Evolutionary conservation across 2,888 invertebrate genomes (phyloP), one percentile per base, ranked within the genome.

Genomic region (Cryptosula pallasiana): DNA sequence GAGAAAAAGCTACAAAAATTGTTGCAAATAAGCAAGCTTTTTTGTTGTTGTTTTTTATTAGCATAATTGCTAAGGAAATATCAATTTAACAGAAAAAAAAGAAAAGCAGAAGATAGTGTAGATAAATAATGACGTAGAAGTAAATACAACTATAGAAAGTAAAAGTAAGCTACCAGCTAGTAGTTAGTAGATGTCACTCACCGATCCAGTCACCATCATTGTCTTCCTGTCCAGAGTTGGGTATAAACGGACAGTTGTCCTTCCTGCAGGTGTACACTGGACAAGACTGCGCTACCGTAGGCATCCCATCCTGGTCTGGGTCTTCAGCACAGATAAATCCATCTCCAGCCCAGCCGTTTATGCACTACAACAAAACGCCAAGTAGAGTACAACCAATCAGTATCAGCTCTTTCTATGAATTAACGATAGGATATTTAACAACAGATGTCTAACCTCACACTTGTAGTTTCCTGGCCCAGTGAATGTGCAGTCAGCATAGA

Each of bases 161-260:
- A n/a, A n/a, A n/a, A n/a, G n/a, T n/a, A n/a, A n/a, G n/a, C n/a
- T n/a, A n/a, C n/a, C n/a, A n/a, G n/a, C n/a, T n/a, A n/a, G n/a
- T n/a, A n/a, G n/a, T n/a, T n/a, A n/a, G n/a, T n/a, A n/a, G n/a
- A n/a, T n/a, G n/a, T n/a, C n/a, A n/a, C 5, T 3, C 25, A 55
- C 55, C 55, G 54, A 72, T 71, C 13, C 74, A 70, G 74, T 80
- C 79, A 3, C 71, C 74, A 69, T 80, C 79, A 36, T 73, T 75
- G 69, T 81, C 81, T 73, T 80, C 90, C 74, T 89, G 86, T 94
- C 93, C 70, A 73, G 78, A 95, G 86, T 96, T 96, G 0, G 95
- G 94, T 0, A 91, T 90, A 54, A 88, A 86, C 0, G 90, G 89
- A 80, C 95, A 96, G 84, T 95, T 96, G 84, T 96, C 96, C 79